These are phyloP conservation scores for Tachuris rubrigastra DNA, from an alignment of 2,113 vertebrate species.

Conservation along the genomic window DNA sequence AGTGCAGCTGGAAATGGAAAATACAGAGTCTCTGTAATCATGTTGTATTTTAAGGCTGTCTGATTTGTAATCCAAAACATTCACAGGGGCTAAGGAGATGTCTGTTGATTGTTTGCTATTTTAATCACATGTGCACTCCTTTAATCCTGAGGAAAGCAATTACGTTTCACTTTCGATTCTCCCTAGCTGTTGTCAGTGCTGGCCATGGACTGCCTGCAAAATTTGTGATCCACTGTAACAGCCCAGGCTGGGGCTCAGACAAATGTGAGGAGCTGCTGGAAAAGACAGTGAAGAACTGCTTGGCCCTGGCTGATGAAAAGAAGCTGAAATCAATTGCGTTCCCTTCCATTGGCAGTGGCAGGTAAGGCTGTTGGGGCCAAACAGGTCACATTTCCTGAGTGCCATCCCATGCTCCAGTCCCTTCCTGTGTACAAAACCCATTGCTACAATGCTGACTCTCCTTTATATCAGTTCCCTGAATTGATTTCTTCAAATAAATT, in stretches of 20 bases:
- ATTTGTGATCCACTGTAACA: constrained; percentile 98
- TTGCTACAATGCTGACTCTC: background rate
- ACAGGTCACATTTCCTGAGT: background rate
- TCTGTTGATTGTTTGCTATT: background rate
- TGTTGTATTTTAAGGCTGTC: constrained; percentile 3
- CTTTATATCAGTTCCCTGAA: background rate
- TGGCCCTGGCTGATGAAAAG: constrained; percentile 97
- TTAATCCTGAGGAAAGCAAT: constrained; percentile 2
- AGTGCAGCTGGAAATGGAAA: constrained; percentile 27
- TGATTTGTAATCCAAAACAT: constrained; percentile 24
- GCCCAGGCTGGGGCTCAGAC: constrained; percentile 93
- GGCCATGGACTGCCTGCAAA: constrained; percentile 92
- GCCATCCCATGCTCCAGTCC: background rate
- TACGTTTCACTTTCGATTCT: background rate
- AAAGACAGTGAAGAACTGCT: constrained; percentile 97
- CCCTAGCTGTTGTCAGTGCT: constrained; percentile 84
- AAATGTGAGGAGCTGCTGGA: constrained; percentile 96
- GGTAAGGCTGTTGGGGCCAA: constrained; percentile 71
- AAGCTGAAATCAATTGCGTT: constrained; percentile 97
- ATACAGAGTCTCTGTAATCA: constrained; percentile 12
- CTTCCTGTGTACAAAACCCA: background rate
- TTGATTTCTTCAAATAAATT: background rate
- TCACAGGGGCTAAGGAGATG: background rate
- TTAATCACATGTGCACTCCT: background rate
- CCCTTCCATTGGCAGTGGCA: constrained; percentile 96